These are phyloP conservation scores for Columba guinea DNA, from an alignment of 2,797 vertebrate genomes.

Conservation along the genomic window DNA sequence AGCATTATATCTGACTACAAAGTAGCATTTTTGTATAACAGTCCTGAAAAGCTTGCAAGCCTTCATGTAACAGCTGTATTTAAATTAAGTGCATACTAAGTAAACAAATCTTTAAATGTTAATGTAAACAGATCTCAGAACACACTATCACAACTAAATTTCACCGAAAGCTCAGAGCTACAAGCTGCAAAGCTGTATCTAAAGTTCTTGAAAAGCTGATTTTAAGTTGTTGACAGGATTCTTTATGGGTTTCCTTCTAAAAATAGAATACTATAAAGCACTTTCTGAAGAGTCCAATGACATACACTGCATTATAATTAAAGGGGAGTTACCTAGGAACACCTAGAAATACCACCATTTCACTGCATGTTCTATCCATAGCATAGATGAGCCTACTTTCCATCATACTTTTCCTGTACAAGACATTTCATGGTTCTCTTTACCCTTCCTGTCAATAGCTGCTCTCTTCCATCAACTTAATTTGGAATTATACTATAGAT, in stretches of 20 bases:
- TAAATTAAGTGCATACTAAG: not conserved
- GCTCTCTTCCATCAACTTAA: conserved; percentile 93
- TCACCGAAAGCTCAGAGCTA: not conserved
- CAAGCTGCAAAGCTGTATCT: not conserved
- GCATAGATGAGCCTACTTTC: conserved; percentile 79
- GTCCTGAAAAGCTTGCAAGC: not conserved
- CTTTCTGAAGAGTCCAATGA: not conserved
- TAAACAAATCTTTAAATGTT: not conserved
- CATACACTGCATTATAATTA: not conserved
- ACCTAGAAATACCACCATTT: not conserved
- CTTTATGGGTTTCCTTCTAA: not conserved
- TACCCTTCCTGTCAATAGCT: conserved; percentile 90
- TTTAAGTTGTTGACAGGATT: not conserved
- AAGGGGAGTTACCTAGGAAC: not conserved
- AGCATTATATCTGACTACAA: not conserved
- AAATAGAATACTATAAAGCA: not conserved
- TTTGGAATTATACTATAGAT: conserved; percentile 93
- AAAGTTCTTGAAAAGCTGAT: not conserved
- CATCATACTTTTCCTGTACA: conserved; percentile 85
- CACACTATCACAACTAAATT: not conserved
- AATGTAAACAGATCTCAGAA: not conserved
- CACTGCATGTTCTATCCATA: not conserved
- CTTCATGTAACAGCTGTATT: conserved; percentile 16
- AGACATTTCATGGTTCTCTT: conserved; percentile 88
- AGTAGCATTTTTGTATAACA: not conserved